Evolutionary conservation across 2,888 invertebrate species (phyloP).

Genomic region (Microchrysa polita): DNA sequence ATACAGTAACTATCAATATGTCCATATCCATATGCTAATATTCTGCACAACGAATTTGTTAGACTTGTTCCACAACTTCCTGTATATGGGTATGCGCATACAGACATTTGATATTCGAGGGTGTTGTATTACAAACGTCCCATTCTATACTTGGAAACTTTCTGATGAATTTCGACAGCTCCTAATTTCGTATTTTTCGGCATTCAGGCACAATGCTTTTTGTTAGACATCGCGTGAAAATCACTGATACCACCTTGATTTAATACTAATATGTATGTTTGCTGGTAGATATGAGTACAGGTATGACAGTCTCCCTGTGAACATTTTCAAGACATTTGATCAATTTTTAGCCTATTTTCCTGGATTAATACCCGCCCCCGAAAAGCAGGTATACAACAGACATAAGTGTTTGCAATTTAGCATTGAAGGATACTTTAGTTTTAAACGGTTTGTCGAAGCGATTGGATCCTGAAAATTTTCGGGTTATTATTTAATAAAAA

Average conservation of each 20-base stretch:
- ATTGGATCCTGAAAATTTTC: not conserved
- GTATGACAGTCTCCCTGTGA: not conserved
- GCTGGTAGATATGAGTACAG: no score
- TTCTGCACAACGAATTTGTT: no score
- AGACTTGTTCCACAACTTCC: not conserved
- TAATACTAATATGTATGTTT: slow-evolving; percentile 23
- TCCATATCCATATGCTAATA: no score
- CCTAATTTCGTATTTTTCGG: slow-evolving; percentile 1
- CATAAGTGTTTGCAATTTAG: slow-evolving; percentile 14
- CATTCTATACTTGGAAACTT: not conserved
- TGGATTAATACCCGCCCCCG: not conserved
- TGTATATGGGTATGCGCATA: not conserved
- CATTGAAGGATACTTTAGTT: slow-evolving; percentile 24
- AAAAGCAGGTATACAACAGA: not conserved
- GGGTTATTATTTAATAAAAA: no score
- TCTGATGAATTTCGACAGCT: not conserved
- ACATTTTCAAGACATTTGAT: slow-evolving; percentile 40
- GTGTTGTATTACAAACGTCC: not conserved
- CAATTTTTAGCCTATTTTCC: slow-evolving; percentile 21
- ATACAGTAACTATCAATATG: no score
- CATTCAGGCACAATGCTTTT: slow-evolving; percentile 5
- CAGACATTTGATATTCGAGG: not conserved
- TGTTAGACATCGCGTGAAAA: slow-evolving; percentile 40
- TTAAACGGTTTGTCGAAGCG: slow-evolving; percentile 7
- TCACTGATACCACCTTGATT: slow-evolving; percentile 31